Base-by-base conservation (phyloP, 2,888 invertebrate species). In the Acleris literana region DNA sequence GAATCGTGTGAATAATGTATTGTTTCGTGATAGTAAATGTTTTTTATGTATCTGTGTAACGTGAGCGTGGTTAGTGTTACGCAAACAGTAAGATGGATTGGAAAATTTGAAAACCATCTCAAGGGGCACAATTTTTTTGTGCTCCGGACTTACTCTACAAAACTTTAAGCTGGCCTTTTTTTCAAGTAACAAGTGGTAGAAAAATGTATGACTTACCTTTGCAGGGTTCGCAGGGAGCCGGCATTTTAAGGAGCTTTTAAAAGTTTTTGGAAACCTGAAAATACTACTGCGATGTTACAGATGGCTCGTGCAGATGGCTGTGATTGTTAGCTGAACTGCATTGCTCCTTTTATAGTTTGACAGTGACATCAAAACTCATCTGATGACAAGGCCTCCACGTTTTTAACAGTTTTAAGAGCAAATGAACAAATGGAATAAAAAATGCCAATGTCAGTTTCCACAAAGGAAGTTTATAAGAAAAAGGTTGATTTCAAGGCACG, bases 161-260 rank as follows among this genome's bases (percentile, higher is more conserved):
- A 25, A 4, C 0, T 4, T 25, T 29, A 29, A 29, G 1, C 29
- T 29, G 9, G 9, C 29, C 29, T 29, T 29, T 3, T 44, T n/a
- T 6, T 17, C 17, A 46, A 17, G n/a, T 16, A 5, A 58, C 17
- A 17, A 3, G 16, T 6, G 11, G 5, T 22, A 25, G 16, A 5
- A 6, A 51, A 51, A 5, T n/a, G 20, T 16, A 53, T 17, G 53
- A 29, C 81, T 80, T 85, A 94, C 94, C 94, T 88, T 94, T 94
- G 80, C 93, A 93, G 46, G 92, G 80, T 73, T 94, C 94, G 72
- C 90, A 88, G 17, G 94, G 94, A 29, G 93, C 92, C 70, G 94
- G 94, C 94, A 94, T 94, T 58, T 82, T 86, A 72, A 5, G 67
- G 65, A 44, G 39, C 64, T 39, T 70, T 29, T 13, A 7, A 20